Base-by-base conservation (phyloP, 1,140 invertebrate genomes). In the Saccostrea echinata region DNA sequence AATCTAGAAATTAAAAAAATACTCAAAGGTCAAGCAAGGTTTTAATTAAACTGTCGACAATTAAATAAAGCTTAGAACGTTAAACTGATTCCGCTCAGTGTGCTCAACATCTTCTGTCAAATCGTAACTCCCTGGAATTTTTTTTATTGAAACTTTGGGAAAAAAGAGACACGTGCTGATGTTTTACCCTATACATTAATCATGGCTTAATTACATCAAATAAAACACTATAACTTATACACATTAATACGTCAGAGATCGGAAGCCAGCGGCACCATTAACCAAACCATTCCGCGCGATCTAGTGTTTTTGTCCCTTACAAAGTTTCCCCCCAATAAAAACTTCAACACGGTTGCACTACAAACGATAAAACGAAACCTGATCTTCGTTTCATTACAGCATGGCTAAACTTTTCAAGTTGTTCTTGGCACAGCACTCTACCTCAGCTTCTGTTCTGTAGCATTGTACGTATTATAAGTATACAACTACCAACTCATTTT, bases 281-380 rank as follows among this genome's bases (percentile, higher is more conserved):
- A 76, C 24, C 68, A 11, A 76, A 27, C 68, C 68, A 76, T 76
- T 76, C 68, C 68, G 16, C 24, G 27, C 24, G 68, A 16, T 24
- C 27, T 30, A 3, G 27, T 16, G 24, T 71, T 61, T 76, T 76
- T 76, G 68, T 76, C 24, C 68, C 68, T 30, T 30, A 76, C 24
- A 76, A 71, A 76, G n/a, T 21, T 76, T 43, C 9, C 27, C 30
- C 30, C 3, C 30, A 76, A 76, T 76, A 76, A 76, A 76, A 76
- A 76, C 68, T 76, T 76, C 68, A 76, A 76, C 68, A 30, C 30
- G 68, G 68, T 76, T 76, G 68, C 68, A 30, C 30, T 76, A 76
- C 68, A 76, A 76, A 76, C 68, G 68, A 76, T 76, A 76, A 76
- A 76, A 76, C 11, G 68, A 76, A 76, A 76, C 68, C 16, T 13